Conservation (phyloP, 1,140 invertebrate genomes). For the Pentalonia nigronervosa region DNA sequence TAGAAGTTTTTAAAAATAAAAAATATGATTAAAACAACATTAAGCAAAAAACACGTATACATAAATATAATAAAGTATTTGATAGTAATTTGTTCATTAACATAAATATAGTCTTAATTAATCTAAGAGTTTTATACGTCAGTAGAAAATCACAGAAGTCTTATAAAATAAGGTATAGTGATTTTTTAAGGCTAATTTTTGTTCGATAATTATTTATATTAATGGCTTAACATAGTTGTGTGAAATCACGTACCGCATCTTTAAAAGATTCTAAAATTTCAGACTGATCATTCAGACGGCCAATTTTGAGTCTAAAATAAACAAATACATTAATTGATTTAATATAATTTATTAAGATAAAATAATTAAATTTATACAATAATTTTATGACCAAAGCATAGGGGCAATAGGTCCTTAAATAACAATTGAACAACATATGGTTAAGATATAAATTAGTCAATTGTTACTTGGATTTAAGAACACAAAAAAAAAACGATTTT, state of each 20-base stretch:
- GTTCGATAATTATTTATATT: constrained; percentile 34
- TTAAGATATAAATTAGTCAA: neutral
- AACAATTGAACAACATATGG: too few species aligned
- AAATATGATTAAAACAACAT: constrained; percentile 11
- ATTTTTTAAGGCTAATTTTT: neutral
- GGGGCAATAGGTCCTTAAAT: neutral
- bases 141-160: neutral
- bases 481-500: neutral
- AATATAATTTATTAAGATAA: neutral
- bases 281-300: constrained; percentile 85
- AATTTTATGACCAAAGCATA: neutral
- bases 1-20: constrained; percentile 3
- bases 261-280: constrained; percentile 88
- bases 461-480: neutral
- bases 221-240: constrained; percentile 69
- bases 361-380: too few species aligned
- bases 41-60: neutral
- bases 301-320: constrained; percentile 76
- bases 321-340: neutral
- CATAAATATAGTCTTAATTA: neutral
- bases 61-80: neutral
- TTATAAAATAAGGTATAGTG: neutral
- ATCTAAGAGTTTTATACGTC: constrained; percentile 2
- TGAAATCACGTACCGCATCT: constrained; percentile 90
- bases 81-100: constrained; percentile 46